A percentile compares a stretch with the other conserved stretches of the same genome.
These are phyloP conservation scores for Trissolcus basalis DNA, from an alignment of 1,140 invertebrate species.

Conservation along the genomic window DNA sequence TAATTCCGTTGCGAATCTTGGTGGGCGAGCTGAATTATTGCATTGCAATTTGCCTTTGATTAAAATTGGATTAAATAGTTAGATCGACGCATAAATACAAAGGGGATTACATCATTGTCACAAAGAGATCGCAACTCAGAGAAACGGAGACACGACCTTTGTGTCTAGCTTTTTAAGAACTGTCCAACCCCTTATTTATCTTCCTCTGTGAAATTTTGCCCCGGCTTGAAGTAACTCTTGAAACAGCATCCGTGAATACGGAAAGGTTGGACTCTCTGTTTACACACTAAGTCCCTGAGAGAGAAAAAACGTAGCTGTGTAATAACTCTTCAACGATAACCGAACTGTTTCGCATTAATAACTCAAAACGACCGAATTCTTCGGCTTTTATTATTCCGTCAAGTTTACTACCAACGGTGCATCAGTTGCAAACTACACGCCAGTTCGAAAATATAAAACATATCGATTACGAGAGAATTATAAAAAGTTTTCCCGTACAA, in stretches of 20 bases:
- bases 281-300: constrained; percentile 18
- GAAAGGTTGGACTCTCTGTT: constrained; percentile 36
- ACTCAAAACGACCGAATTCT: constrained; percentile 7
- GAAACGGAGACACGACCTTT: constrained; percentile 22
- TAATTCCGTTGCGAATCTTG: neutral
- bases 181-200: constrained; percentile 43
- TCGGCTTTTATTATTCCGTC: neutral
- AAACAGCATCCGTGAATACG: constrained; percentile 51
- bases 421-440: neutral
- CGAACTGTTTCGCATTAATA: constrained; percentile 17
- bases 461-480: too few species aligned
- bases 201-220: constrained; percentile 53
- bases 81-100: constrained; percentile 16
- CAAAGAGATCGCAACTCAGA: neutral
- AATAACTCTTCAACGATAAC: constrained; percentile 33
- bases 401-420: neutral
- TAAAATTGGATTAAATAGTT: constrained; percentile 33
- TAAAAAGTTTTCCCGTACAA: too few species aligned
- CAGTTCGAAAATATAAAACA: too few species aligned
- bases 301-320: constrained; percentile 14
- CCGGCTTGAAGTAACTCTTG: constrained; percentile 44
- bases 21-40: constrained; percentile 5
- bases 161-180: constrained; percentile 48
- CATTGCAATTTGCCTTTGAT: constrained; percentile 36
- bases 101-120: constrained; percentile 17